Evolutionary conservation across 1,140 invertebrate genomes (phyloP).

Genomic region (Drosophila repletoides): DNA sequence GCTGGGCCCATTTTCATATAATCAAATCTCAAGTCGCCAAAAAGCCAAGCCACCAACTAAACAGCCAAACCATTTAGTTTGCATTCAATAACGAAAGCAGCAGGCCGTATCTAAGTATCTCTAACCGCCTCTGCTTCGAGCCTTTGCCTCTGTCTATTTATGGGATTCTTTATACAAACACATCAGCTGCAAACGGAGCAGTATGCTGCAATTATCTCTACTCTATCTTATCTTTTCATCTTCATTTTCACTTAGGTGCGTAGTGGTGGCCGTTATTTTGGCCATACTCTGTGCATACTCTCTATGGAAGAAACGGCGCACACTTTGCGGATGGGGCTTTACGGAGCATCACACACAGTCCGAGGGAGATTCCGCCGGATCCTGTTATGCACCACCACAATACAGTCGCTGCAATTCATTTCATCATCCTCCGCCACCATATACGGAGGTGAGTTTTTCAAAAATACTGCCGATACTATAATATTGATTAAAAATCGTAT

Average conservation of each 20-base stretch:
- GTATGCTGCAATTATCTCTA: constrained; percentile 18
- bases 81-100: constrained; percentile 62
- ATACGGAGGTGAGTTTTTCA: constrained; percentile 88
- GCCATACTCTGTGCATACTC: constrained; percentile 87
- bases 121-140: background rate
- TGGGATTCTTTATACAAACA: constrained; percentile 69
- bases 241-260: constrained; percentile 83
- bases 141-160: background rate
- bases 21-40: constrained; percentile 70
- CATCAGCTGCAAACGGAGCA: constrained; percentile 62
- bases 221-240: background rate
- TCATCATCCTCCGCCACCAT: constrained; percentile 89
- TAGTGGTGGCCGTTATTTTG: constrained; percentile 85
- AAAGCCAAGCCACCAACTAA: constrained; percentile 45
- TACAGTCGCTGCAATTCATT: constrained; percentile 91
- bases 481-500: too few relatives aligned
- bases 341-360: constrained; percentile 83
- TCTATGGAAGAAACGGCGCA: constrained; percentile 85
- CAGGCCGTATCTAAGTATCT: constrained; percentile 17
- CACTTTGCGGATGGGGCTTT: constrained; percentile 84
- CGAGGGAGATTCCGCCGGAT: constrained; percentile 88
- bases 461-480: too few relatives aligned
- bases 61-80: constrained; percentile 45
- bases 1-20: constrained; percentile 41
- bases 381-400: constrained; percentile 89